phyloP scores from a whole-genome alignment of 1,140 invertebrate species.

The Drosophila sp. region DNA sequence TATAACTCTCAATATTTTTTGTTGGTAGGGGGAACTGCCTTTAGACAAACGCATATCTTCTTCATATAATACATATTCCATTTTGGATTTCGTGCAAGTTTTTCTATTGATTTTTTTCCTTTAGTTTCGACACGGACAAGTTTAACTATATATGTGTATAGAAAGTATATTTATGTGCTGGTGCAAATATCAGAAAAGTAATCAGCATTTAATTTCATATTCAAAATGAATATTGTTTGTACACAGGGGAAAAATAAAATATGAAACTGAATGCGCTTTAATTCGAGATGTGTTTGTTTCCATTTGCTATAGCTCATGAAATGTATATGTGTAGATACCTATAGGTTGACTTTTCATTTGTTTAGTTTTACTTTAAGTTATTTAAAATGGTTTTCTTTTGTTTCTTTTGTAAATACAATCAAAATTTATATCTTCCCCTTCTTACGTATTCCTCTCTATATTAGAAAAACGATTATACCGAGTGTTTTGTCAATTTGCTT shows the following conservation, averaged over 20 bases:
- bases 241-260: conserved; percentile 13
- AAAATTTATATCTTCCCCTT: conserved; percentile 64
- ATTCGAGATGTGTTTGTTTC: not conserved
- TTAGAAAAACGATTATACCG: conserved; percentile 22
- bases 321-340: conserved; percentile 42
- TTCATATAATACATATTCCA: not conserved
- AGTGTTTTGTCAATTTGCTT: conserved; percentile 23
- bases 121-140: conserved; percentile 24
- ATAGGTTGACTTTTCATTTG: conserved; percentile 34
- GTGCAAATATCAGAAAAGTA: conserved; percentile 28
- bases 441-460: conserved; percentile 38
- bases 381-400: conserved; percentile 40
- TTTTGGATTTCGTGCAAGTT: conserved; percentile 10
- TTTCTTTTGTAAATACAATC: conserved; percentile 70
- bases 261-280: not conserved
- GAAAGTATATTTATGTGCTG: conserved; percentile 9
- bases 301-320: conserved; percentile 8
- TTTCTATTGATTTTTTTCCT: conserved; percentile 26
- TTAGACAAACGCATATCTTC: conserved; percentile 1
- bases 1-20: not conserved
- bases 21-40: conserved; percentile 4
- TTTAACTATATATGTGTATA: conserved; percentile 24
- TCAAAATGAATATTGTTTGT: conserved; percentile 34
- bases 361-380: conserved; percentile 40
- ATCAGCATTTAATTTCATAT: conserved; percentile 40